Evolutionary conservation across 2,113 vertebrate genomes (phyloP).

Genomic region (Orcinus orca): DNA sequence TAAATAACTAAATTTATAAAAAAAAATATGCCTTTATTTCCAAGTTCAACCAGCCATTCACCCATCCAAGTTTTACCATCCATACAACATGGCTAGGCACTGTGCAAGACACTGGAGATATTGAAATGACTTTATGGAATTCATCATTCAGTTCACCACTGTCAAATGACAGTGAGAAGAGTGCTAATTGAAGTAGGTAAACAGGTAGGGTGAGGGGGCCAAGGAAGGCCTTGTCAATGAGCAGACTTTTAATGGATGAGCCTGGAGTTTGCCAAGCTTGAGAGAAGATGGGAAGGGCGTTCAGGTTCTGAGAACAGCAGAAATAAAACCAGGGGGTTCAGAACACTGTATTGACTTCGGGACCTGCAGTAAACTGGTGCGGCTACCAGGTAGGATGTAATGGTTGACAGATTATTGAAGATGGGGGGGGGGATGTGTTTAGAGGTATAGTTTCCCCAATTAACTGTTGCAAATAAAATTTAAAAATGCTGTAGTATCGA

Average conservation of each 20-base stretch:
- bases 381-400: neutral
- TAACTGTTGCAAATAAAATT: neutral
- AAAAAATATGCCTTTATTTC: neutral
- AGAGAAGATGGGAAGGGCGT: neutral
- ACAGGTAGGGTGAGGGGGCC: neutral
- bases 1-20: too few relatives aligned
- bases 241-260: conserved; percentile 11
- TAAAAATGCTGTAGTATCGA: neutral
- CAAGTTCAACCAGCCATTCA: neutral
- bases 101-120: neutral
- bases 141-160: neutral
- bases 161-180: neutral
- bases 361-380: neutral
- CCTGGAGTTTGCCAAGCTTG: neutral
- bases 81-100: neutral
- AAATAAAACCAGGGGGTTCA: neutral
- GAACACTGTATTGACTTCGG: neutral
- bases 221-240: neutral
- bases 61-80: neutral
- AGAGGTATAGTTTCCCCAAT: neutral
- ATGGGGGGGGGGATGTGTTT: neutral
- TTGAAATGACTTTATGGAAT: neutral
- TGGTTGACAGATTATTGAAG: neutral
- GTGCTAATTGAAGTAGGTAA: neutral
- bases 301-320: neutral